A percentile compares a stretch with the other conserved stretches of the same genome.
Conservation (phyloP, 2,888 invertebrate species). For the Elysia crispata region DNA sequence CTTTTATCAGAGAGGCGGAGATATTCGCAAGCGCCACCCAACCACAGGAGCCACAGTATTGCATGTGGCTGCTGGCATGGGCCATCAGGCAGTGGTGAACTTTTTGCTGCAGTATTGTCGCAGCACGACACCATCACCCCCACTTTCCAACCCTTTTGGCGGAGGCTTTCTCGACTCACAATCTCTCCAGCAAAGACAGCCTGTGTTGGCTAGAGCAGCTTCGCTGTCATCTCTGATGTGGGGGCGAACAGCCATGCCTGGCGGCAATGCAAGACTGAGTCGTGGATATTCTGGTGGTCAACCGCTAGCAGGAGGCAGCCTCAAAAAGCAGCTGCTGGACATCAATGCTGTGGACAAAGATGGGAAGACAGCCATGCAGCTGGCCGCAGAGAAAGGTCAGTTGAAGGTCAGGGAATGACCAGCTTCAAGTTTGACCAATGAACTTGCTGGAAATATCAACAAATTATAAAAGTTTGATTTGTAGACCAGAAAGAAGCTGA, state of each 20-base stretch:
- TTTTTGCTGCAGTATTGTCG: conserved; percentile 65
- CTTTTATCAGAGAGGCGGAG: conserved; percentile 68
- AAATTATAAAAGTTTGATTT: too few species aligned
- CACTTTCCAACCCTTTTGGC: neutral
- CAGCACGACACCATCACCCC: too few species aligned
- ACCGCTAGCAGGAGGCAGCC: neutral
- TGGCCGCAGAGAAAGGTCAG: conserved; percentile 73
- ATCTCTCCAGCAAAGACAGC: too few species aligned
- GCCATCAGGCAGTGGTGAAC: conserved; percentile 61
- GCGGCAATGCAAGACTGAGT: neutral
- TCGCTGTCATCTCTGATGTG: neutral
- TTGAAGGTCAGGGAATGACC: neutral
- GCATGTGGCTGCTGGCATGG: conserved; percentile 66
- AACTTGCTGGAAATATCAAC: too few species aligned
- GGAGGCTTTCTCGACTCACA: neutral
- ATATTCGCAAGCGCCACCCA: conserved; percentile 63
- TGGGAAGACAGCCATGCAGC: conserved; percentile 69
- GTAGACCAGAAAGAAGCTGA: too few species aligned
- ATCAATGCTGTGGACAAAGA: conserved; percentile 69
- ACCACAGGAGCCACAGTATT: conserved; percentile 66
- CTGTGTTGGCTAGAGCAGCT: neutral
- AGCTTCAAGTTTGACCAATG: too few species aligned
- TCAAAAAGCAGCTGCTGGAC: conserved; percentile 57
- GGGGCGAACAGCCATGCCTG: neutral
- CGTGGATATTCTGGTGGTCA: too few species aligned